Evolutionary conservation across 2,797 vertebrate species (phyloP).

Genomic region (Sandelia bainsii): DNA sequence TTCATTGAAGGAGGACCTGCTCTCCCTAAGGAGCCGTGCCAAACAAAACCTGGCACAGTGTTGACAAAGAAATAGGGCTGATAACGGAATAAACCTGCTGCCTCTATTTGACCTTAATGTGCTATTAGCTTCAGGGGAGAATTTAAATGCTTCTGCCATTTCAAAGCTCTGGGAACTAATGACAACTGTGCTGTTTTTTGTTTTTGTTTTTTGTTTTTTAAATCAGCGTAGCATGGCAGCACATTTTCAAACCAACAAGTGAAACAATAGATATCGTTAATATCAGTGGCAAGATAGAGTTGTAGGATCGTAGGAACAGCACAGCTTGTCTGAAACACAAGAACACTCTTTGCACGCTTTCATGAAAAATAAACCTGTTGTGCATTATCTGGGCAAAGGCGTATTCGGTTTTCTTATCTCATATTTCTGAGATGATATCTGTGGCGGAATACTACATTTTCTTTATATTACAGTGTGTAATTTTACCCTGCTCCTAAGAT

Average conservation of each 20-base stretch:
- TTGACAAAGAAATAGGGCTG: slow-evolving; percentile 70
- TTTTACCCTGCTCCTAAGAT: slow-evolving; percentile 33
- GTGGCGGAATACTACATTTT: slow-evolving; percentile 29
- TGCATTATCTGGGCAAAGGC: slow-evolving; percentile 12
- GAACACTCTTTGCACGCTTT: slow-evolving; percentile 15
- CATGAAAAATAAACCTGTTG: slow-evolving; percentile 43
- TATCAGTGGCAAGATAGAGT: slow-evolving; percentile 16
- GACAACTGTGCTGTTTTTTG: slow-evolving; percentile 34
- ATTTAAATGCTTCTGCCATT: slow-evolving; percentile 67
- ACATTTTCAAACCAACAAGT: slow-evolving; percentile 55
- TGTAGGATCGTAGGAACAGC: slow-evolving; percentile 8
- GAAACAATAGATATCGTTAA: slow-evolving; percentile 23
- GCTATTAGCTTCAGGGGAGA: slow-evolving; percentile 50
- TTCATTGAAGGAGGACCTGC: slow-evolving; percentile 40
- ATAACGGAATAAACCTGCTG: slow-evolving; percentile 68
- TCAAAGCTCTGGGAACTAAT: slow-evolving; percentile 63
- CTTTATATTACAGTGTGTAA: slow-evolving; percentile 36
- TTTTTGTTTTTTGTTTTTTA: slow-evolving; percentile 50
- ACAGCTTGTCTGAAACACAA: slow-evolving; percentile 22
- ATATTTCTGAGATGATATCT: slow-evolving; percentile 41
- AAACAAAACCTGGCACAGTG: slow-evolving; percentile 62
- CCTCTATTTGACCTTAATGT: slow-evolving; percentile 70
- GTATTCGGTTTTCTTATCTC: slow-evolving; percentile 33
- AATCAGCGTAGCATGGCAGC: slow-evolving; percentile 34
- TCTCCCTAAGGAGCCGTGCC: slow-evolving; percentile 50